Percentiles rank a stretch among this genome's conserved stretches.
Conservation (phyloP, 2,888 invertebrate genomes). For the Pristionchus entomophagus region DNA sequence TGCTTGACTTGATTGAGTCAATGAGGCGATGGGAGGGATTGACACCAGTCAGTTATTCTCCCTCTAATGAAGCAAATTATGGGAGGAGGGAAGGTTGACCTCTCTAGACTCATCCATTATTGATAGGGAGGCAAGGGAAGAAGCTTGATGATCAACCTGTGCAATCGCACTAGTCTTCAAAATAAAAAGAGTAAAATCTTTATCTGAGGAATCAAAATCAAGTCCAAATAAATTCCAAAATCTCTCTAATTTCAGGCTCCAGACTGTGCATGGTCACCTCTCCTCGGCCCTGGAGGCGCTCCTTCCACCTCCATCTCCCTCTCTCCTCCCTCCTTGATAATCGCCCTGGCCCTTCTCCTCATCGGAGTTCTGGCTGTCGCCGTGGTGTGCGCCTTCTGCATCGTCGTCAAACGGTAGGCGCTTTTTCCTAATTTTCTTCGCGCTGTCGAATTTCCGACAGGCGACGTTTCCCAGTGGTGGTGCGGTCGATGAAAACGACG, state of each 20-base stretch:
- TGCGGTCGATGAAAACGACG: background rate
- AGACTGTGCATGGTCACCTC: conserved; percentile 26
- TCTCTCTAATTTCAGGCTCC: conserved; percentile 29
- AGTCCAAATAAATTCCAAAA: background rate
- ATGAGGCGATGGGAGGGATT: conserved; percentile 9
- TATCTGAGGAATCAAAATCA: background rate
- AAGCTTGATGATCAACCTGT: background rate
- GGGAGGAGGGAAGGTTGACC: background rate
- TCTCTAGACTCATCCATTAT: conserved; percentile 9
- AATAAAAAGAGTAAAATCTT: background rate
- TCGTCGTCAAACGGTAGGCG: conserved; percentile 12
- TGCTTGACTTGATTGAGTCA: conserved; percentile 34
- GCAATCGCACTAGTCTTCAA: background rate
- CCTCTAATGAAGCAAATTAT: background rate
- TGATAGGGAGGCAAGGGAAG: background rate
- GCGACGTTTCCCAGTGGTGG: background rate
- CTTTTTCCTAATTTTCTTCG: background rate
- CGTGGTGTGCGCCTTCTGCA: conserved; percentile 46
- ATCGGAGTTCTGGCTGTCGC: conserved; percentile 2
- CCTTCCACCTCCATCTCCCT: background rate
- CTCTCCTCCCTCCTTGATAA: background rate
- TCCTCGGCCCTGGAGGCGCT: background rate
- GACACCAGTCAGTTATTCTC: conserved; percentile 31
- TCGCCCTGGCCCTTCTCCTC: conserved; percentile 1
- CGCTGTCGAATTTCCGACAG: background rate